Evolutionary conservation across 2,797 vertebrate genomes (phyloP), one percentile per base, ranked within the genome.

Genomic region (Tapirus indicus): DNA sequence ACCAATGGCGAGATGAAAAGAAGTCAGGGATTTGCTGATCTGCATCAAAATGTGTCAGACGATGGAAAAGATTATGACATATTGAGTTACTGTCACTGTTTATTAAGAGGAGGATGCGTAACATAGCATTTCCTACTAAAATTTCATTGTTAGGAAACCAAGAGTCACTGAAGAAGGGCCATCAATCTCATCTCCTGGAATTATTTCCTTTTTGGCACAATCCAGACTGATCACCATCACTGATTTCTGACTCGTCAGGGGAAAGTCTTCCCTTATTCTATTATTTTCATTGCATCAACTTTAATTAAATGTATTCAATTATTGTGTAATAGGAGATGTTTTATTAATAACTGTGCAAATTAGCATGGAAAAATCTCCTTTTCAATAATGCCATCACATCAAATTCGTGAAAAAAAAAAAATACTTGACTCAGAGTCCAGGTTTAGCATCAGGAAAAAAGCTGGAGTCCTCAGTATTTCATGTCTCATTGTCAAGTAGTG

Each of bases 261-360:
- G 20, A 72, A 92, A 72, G 7, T 77, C 64, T 92, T 96, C 75
- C 83, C 54, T 91, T 84, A 96, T 88, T 88, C 86, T 96, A 71
- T 97, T 97, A 96, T 75, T 95, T 87, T 95, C 96, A 85, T 44
- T 92, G 38, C 52, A 92, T 82, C 68, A 88, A 92, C 49, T 97
- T 93, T 94, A 96, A 92, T 96, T 96, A 92, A 91, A 74, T 77
- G 25, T 77, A 96, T 92, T 94, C 75, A 92, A 83, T 94, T 95
- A 94, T 38, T 80, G 68, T 92, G 6, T 79, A 83, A 78, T 87
- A 87, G 11, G 52, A 69, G 23, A 96, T 94, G 62, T 95, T 97
- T 98, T 97, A 97, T 97, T 97, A 97, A 97, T 95, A 92, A 96
- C 68, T 80, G 38, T 69, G 71, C 49, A 95, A 93, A 94, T 93